Evolutionary conservation across 2,888 invertebrate genomes (phyloP), one percentile per base, ranked within the genome.

Genomic region (Morpho helenor): DNA sequence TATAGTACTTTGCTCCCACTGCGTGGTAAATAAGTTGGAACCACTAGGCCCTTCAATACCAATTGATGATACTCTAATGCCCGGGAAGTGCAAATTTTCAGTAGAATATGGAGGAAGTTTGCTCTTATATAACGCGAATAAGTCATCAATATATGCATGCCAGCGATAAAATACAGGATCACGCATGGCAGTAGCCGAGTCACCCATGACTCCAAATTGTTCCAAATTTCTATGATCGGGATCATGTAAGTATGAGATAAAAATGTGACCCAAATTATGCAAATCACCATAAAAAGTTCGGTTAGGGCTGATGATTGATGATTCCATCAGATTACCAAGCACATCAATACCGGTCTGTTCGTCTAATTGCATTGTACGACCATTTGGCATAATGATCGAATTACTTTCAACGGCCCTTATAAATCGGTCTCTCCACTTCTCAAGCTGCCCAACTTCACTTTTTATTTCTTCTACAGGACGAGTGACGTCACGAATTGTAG

Each of bases 151-250:
- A 75, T 93, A 94, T 0, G 94, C 92, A 74, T 97, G 97, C 95
- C 95, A 96, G 75, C 95, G 93, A 86, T 96, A 97, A 91, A 97
- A 97, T 16, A 95, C 84, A 0, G 97, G 96, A 82, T 97, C 97
- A 2, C 97, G 91, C 96, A 97, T 96, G 0, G 96, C 95, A 0
- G 96, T 96, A 0, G 96, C 93, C 0, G 95, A 93, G 74, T 96
- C 96, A 0, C 96, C 96, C 93, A 97, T 96, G 40, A 96, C 94
- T 46, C 95, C 94, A 71, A 95, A 95, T 51, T 93, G 92, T 83
- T 97, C 96, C 88, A 94, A 79, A 75, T 94, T 93, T 60, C 94
- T 90, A 74, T 94, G 93, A 77, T 96, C 96, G 0, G 96, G 96
- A 79, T 97, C 97, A 73, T 97, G 96, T 3, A 93, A 84, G 75